Conservation (phyloP, 2,113 vertebrate species). For the Cyphomyrus discorhynchus region DNA sequence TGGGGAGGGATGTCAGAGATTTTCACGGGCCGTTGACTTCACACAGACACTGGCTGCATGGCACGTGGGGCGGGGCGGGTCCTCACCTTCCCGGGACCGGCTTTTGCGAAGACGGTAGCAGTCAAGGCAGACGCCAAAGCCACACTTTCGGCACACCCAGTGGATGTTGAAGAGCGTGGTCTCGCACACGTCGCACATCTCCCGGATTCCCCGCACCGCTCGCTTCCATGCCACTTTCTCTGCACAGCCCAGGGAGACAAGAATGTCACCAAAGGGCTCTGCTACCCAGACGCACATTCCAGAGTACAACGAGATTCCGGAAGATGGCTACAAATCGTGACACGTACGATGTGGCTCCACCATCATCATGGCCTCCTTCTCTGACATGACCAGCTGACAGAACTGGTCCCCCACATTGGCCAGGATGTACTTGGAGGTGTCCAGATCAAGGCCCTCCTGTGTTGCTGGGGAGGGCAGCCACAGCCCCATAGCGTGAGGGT, state of each 20-base stretch:
- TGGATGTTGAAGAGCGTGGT: constrained; percentile 98
- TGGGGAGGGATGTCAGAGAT: constrained; percentile 43
- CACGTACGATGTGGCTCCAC: constrained; percentile 95
- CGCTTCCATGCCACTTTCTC: constrained; percentile 98
- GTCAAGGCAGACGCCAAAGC: constrained; percentile 95
- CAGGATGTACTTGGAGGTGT: constrained; percentile 97
- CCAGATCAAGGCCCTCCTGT: constrained; percentile 87
- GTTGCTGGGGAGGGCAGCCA: constrained; percentile 84
- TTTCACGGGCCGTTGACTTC: neutral
- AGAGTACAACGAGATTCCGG: neutral
- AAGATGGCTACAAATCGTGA: neutral
- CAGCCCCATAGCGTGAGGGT: constrained; percentile 90
- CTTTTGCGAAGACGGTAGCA: constrained; percentile 90
- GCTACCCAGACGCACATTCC: neutral
- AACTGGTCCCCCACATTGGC: constrained; percentile 98
- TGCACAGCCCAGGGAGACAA: constrained; percentile 41
- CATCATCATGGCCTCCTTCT: constrained; percentile 99
- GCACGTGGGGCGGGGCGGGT: neutral
- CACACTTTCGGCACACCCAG: constrained; percentile 98
- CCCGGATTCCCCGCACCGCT: constrained; percentile 87
- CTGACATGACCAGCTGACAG: constrained; percentile 97
- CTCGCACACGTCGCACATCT: constrained; percentile 98
- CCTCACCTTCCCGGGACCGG: constrained; percentile 80
- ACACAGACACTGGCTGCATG: constrained; percentile 34
- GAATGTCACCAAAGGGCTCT: neutral